phyloP scores from a whole-genome alignment of 2,113 vertebrate genomes.

The Odocoileus hemionus region DNA sequence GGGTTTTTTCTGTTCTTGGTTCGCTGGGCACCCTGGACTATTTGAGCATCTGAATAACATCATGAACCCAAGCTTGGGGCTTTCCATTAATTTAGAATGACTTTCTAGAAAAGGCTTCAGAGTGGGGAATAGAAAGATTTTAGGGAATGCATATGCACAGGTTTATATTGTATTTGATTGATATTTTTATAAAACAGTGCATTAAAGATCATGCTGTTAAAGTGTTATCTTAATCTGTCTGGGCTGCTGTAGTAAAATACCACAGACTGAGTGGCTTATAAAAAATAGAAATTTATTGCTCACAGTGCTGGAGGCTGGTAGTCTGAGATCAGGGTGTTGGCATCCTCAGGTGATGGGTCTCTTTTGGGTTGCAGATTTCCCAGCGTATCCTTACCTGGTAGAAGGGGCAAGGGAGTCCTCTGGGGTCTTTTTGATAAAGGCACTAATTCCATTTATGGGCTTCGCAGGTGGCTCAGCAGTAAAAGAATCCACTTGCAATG shows the following conservation, averaged over 20 bases:
- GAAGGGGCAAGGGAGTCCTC: background rate
- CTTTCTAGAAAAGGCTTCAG: background rate
- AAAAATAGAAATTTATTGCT: background rate
- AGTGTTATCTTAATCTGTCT: background rate
- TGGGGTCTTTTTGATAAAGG: background rate
- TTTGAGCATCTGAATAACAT: background rate
- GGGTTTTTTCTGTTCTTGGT: background rate
- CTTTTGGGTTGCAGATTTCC: background rate
- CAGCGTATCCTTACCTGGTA: accelerated
- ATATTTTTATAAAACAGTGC: background rate
- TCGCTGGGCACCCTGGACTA: accelerated
- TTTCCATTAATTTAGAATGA: background rate
- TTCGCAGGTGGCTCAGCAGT: background rate
- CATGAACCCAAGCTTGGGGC: background rate
- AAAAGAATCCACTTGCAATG: background rate
- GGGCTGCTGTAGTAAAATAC: background rate
- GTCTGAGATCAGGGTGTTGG: background rate
- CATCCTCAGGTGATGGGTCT: background rate
- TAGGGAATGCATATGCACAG: accelerated
- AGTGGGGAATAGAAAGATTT: background rate
- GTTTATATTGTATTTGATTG: background rate
- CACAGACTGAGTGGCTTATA: background rate
- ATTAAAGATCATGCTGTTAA: background rate
- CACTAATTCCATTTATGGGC: background rate
- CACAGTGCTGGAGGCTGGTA: background rate